Conservation (phyloP, 2,113 vertebrate species). For the Tupaia chinensis region DNA sequence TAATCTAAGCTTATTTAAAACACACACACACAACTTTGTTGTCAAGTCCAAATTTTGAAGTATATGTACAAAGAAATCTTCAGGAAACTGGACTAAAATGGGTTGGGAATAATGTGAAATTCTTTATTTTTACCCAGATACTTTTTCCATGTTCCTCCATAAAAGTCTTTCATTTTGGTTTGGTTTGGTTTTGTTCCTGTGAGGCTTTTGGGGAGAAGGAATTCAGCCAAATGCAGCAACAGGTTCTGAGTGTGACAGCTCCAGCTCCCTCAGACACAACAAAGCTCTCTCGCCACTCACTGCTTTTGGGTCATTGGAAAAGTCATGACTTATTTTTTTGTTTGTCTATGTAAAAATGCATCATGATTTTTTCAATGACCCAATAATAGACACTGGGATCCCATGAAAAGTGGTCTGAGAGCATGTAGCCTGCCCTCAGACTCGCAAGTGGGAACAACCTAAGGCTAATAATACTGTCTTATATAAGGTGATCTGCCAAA, state of each 20-base stretch:
- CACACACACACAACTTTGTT: not conserved
- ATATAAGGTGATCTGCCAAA: conserved; percentile 27
- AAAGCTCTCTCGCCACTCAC: not conserved
- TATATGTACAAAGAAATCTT: conserved; percentile 3
- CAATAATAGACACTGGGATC: not conserved
- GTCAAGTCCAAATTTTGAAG: not conserved
- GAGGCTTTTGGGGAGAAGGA: not conserved
- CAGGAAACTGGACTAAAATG: not conserved
- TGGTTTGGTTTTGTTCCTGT: not conserved
- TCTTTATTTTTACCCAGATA: not conserved
- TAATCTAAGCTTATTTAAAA: not conserved
- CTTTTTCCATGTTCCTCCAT: not conserved
- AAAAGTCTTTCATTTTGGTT: not conserved
- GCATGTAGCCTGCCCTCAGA: not conserved
- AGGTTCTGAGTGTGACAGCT: not conserved
- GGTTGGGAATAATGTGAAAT: not conserved
- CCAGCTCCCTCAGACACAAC: not conserved
- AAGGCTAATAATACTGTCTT: not conserved
- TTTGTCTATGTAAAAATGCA: no score
- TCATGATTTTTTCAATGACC: no score
- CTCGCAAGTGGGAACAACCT: not conserved
- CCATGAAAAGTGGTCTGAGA: not conserved
- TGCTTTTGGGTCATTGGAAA: not conserved
- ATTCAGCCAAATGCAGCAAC: not conserved
- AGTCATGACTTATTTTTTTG: no score